Evolutionary conservation across 1,140 invertebrate species (phyloP).

Genomic region (Oscheius sp.): DNA sequence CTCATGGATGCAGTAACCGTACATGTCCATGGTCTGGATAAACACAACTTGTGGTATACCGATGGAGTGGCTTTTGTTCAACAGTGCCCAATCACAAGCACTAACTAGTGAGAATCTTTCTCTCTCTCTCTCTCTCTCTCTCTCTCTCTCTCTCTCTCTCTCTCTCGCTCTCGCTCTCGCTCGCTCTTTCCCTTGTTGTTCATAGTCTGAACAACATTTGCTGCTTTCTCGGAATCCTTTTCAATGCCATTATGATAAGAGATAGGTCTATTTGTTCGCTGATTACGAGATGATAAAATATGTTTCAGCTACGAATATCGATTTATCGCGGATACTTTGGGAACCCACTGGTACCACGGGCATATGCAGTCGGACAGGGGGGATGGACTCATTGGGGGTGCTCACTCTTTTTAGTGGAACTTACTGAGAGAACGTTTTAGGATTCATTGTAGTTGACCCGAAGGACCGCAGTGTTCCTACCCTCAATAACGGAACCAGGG

Average conservation of each 20-base stretch:
- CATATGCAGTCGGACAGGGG: conserved; percentile 55
- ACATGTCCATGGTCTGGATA: conserved; percentile 57
- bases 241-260: too few species aligned
- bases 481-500: not conserved
- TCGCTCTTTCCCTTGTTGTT: too few species aligned
- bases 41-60: conserved; percentile 50
- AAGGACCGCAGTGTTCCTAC: conserved; percentile 34
- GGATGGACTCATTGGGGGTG: conserved; percentile 55
- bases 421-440: not conserved
- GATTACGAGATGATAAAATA: too few species aligned
- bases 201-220: too few species aligned
- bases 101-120: conserved; percentile 34
- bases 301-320: conserved; percentile 49
- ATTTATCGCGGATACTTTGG: conserved; percentile 59
- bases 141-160: too few species aligned
- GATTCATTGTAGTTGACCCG: conserved; percentile 51
- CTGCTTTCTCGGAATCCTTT: too few species aligned
- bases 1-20: conserved; percentile 50
- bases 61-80: conserved; percentile 50
- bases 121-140: too few species aligned
- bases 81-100: conserved; percentile 45
- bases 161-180: too few species aligned
- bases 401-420: not conserved
- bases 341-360: conserved; percentile 58
- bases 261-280: too few species aligned